A percentile compares a stretch with the other conserved stretches of the same genome.
phyloP scores from a whole-genome alignment of 2,797 vertebrate species.

The Diplodus sargus region DNA sequence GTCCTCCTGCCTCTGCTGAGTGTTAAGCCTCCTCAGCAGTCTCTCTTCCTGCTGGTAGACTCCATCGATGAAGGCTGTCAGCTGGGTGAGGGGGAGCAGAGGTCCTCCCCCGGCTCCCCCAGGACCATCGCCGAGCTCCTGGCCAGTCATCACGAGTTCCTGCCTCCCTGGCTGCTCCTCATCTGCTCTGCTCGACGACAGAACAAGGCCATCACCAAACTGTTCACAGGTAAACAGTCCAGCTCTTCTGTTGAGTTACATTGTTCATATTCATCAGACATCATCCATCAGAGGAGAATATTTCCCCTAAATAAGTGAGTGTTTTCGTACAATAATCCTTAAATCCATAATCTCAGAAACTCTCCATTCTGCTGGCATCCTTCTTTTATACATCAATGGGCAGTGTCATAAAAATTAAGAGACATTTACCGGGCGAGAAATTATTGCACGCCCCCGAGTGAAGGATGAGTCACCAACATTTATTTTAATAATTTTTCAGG shows the following conservation, averaged over 20 bases:
- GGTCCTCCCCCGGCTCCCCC: slow-evolving; percentile 84
- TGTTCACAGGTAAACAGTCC: slow-evolving; percentile 90
- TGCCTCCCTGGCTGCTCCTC: slow-evolving; percentile 97
- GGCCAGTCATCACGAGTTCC: slow-evolving; percentile 94
- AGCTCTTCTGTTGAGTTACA: background rate
- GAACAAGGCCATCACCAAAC: slow-evolving; percentile 96
- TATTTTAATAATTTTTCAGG: no score
- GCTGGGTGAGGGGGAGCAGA: slow-evolving; percentile 87
- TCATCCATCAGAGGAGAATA: no score
- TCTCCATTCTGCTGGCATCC: no score
- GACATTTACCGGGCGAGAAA: no score
- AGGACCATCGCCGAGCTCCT: slow-evolving; percentile 95
- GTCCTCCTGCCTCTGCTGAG: slow-evolving; percentile 94
- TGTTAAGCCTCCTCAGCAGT: slow-evolving; percentile 91
- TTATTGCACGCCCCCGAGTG: no score
- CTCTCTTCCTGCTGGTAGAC: slow-evolving; percentile 93
- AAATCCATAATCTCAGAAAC: no score
- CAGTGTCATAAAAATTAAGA: no score
- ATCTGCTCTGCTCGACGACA: slow-evolving; percentile 95
- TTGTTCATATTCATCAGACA: no score
- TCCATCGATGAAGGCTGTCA: slow-evolving; percentile 95
- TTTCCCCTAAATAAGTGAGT: no score
- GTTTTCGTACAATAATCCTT: no score
- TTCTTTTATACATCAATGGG: no score
- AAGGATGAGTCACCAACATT: no score